Base-by-base conservation (phyloP, 2,113 vertebrate genomes). In the Neodontobutis hainanensis region DNA sequence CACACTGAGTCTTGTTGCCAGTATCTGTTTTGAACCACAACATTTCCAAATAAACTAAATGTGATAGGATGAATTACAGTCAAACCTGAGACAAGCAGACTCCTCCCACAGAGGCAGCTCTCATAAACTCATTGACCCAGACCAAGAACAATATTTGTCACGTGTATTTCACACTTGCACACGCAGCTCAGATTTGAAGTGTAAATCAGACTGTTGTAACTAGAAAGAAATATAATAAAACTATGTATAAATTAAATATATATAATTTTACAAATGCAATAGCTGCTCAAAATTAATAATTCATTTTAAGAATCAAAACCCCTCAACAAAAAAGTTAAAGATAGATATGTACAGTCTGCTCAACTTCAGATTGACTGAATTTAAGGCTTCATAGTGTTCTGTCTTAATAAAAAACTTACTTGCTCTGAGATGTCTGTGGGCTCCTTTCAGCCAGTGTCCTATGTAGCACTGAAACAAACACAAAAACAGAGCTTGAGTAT, bases 51-150 rank as follows among this genome's bases (percentile, higher is more conserved):
- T 12, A 46, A 19, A 75, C 16, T 55, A 46, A 75, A 72, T 44
- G 14, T 71, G 62, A 60, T 65, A 5, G 51, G 15, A 63, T 35
- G 68, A 27, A 27, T 27, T 27, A 27, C 19, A 27, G 19, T 27
- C 5, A 6, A 56, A 40, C 38, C 5, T 40, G 50, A 27, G 34
- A 46, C 36, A 46, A 51, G 8, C 6, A 49, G 51, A 59, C 42
- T 15, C 35, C 3, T 66, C 51, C 32, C 15, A 72, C 51, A 44
- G 48, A 3, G 35, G 51, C 52, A 38, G 32, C 11, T 34, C 52
- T 36, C 36, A 55, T 47, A 38, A 87, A 80, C 65, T 65, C 71
- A 34, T 8, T 69, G 49, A 69, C 75, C 72, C 52, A 48, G 58
- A 36, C 12, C 2, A 53, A 65, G 57, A 40, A 45, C 70, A 46